Base-by-base conservation (phyloP, 2,888 invertebrate species). In the Eupithecia insigniata region DNA sequence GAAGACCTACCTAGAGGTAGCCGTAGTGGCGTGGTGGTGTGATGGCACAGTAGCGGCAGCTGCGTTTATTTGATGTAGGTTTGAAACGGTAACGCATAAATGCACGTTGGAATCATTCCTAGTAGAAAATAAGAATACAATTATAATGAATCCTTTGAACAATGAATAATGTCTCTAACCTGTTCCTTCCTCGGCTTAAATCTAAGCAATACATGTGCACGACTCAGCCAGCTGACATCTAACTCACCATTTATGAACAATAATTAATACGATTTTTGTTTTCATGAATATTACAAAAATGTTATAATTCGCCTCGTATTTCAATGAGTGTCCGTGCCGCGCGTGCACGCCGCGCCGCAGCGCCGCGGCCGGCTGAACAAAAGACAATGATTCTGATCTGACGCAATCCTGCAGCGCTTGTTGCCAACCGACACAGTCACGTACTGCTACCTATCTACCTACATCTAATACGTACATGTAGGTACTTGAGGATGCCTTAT, bases 371-470 rank as follows among this genome's bases (percentile, higher is more conserved):
- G 51, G 22, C 51, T 51, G 22, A 22, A 51, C 51, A 51, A 22
- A 51, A 51, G 51, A 22, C 51, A 22, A 22, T 51, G 51, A 22
- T 22, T 51, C 51, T 46, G 46, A n/a, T 34, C 34, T 34, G 34
- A 51, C 51, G 51, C 51, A 51, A 51, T 51, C 51, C 51, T 12
- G 22, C 51, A 51, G 51, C 22, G 51, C 51, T 46, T 22, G 51
- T 51, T 51, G 51, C 22, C 51, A 51, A 22, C 51, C 2, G 22
- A 10, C 22, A 4, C 51, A 12, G 51, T 51, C 51, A 51, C 51
- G 22, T 51, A 51, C 51, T 51, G 51, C 0, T 3, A 12, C 51
- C 46, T 51, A 16, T 22, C 51, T 8, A n/a, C 51, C 10, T 51
- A 12, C 12, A 12, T 16, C 16, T 43, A n/a, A n/a, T n/a, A 43